Evolutionary conservation across 2,797 vertebrate genomes (phyloP).

Genomic region (Pangasius macronema): DNA sequence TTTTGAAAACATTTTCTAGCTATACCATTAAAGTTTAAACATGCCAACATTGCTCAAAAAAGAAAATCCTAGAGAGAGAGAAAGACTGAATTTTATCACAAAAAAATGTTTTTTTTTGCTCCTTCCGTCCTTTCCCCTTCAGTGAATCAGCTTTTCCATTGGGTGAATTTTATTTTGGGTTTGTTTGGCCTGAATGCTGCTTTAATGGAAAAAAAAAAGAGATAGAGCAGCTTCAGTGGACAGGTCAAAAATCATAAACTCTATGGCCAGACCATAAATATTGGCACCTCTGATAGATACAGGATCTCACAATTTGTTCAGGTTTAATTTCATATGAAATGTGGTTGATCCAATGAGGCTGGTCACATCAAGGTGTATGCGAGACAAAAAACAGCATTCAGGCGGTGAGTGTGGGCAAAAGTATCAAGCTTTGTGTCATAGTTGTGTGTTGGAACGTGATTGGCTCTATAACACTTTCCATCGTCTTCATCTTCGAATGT

Average conservation of each 20-base stretch:
- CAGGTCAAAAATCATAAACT: background rate
- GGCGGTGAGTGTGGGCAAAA: background rate
- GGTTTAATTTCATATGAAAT: background rate
- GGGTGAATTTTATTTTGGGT: background rate
- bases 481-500: background rate
- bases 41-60: background rate
- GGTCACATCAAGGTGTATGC: background rate
- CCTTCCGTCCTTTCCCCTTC: background rate
- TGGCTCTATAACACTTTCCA: background rate
- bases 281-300: background rate
- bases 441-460: background rate
- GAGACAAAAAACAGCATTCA: background rate
- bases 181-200: background rate
- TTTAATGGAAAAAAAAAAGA: background rate
- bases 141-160: background rate
- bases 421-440: background rate
- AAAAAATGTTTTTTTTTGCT: background rate
- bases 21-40: background rate
- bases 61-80: background rate
- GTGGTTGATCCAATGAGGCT: background rate
- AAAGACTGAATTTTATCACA: background rate
- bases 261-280: too few relatives aligned
- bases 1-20: background rate
- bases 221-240: background rate
- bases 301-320: background rate